phyloP scores from a whole-genome alignment of 2,797 vertebrate genomes.

The Xenops minutus region DNA sequence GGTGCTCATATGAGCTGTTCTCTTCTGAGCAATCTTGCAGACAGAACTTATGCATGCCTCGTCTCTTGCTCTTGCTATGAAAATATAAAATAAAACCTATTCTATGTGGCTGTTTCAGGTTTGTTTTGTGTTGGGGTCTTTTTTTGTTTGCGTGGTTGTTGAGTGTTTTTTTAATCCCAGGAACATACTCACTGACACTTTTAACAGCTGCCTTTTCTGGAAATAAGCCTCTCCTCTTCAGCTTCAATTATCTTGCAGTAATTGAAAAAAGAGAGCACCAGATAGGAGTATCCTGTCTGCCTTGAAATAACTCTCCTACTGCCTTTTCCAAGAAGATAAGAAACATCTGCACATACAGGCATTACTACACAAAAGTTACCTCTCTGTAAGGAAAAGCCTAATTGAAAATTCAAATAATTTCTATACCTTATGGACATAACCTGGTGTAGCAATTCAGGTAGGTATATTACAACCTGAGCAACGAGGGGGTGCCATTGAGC shows the following conservation, averaged over 20 bases:
- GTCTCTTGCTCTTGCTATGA: neutral
- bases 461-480: neutral
- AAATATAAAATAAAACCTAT: neutral
- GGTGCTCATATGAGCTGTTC: neutral
- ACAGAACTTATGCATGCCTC: neutral
- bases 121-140: neutral
- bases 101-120: neutral
- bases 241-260: neutral
- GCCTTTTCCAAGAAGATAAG: constrained; percentile 47
- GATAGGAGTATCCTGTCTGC: constrained; percentile 28
- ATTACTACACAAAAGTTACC: neutral
- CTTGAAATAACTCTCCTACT: constrained; percentile 13
- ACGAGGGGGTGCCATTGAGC: neutral
- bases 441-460: neutral
- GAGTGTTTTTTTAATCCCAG: neutral
- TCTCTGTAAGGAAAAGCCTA: neutral
- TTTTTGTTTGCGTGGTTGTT: neutral
- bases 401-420: neutral
- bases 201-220: neutral
- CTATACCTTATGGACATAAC: neutral
- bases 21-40: neutral
- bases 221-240: neutral
- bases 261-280: constrained; percentile 29
- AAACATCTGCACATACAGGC: neutral
- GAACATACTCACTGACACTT: neutral